Evolutionary conservation across 2,888 invertebrate species (phyloP).

Genomic region (Notodonta ziczac): DNA sequence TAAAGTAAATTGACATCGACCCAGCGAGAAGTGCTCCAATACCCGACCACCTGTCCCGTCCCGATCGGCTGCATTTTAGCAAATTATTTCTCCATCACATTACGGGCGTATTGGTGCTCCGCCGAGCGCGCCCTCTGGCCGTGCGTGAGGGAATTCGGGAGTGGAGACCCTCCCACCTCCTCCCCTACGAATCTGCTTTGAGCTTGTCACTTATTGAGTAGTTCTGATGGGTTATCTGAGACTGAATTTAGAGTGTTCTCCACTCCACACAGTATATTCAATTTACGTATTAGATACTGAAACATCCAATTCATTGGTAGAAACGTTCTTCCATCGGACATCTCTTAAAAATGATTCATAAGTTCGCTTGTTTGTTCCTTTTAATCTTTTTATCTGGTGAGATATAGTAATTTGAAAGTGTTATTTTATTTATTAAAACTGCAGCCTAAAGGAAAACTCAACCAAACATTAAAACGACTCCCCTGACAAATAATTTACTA

Average conservation of each 20-base stretch:
- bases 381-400: too few species aligned
- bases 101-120: conserved; percentile 72
- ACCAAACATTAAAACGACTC: too few species aligned
- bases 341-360: too few species aligned
- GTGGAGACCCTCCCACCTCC: conserved; percentile 42
- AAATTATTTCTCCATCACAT: conserved; percentile 80
- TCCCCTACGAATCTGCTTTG: conserved; percentile 40
- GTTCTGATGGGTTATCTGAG: conserved; percentile 26
- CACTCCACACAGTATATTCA: too few species aligned
- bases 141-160: conserved; percentile 74
- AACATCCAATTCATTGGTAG: too few species aligned
- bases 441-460: too few species aligned
- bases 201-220: conserved; percentile 52
- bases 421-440: too few species aligned
- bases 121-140: conserved; percentile 72
- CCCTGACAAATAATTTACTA: too few species aligned
- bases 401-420: too few species aligned
- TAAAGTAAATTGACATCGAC: conserved; percentile 71
- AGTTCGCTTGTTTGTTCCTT: too few species aligned
- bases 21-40: conserved; percentile 72
- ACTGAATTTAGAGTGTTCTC: conserved; percentile 15
- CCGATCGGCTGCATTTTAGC: conserved; percentile 78
- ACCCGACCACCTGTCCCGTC: conserved; percentile 55
- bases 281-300: too few species aligned
- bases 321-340: too few species aligned